Evolutionary conservation across 2,888 invertebrate genomes (phyloP), one percentile per base, ranked within the genome.

Genomic region (Zootermopsis nevadensis): DNA sequence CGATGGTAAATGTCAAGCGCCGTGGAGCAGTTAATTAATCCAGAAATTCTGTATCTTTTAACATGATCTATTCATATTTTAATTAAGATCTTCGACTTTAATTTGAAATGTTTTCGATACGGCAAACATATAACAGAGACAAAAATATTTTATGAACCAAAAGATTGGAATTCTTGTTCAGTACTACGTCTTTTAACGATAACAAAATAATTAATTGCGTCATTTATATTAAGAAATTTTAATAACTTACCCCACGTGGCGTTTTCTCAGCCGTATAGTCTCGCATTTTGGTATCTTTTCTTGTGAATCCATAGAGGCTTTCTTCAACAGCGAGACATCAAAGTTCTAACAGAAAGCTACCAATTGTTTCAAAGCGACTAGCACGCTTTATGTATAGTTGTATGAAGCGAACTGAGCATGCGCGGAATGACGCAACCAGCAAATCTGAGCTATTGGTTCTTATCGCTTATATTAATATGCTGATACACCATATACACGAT

Each of bases 231-330:
- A 19, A 77, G 53, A 31, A 82, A 72, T 72, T 24, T 74, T 79
- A 53, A 33, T 35, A 76, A 89, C 94, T 94, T 89, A 97, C 97
- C 96, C 96, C 87, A 97, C 94, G 87, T 95, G 93, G 88, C 95
- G 93, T 88, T 97, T 94, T 55, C 97, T 92, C 80, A 96, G 91
- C 86, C 93, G 93, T 84, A 97, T 94, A 0, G 97, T 97, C 88
- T 97, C 95, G 84, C 92, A 90, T 90, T 96, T 96, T 38, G 94
- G 91, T 92, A 97, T 92, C 83, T 94, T 93, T 89, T 96, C 74
- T n/a, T 74, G 74, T 19, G 74, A 38, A 27, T 74, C 74, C 74
- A 74, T 74, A 10, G 66, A 2, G 2, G 12, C 66, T 69, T 31
- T 31, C 15, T 27, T 69, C 19, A 6, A 22, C 4, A 6, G n/a